Percentiles rank a stretch among this genome's conserved stretches.
Evolutionary conservation across 2,888 invertebrate genomes (phyloP).

Genomic region (Cacoxenus indagator): DNA sequence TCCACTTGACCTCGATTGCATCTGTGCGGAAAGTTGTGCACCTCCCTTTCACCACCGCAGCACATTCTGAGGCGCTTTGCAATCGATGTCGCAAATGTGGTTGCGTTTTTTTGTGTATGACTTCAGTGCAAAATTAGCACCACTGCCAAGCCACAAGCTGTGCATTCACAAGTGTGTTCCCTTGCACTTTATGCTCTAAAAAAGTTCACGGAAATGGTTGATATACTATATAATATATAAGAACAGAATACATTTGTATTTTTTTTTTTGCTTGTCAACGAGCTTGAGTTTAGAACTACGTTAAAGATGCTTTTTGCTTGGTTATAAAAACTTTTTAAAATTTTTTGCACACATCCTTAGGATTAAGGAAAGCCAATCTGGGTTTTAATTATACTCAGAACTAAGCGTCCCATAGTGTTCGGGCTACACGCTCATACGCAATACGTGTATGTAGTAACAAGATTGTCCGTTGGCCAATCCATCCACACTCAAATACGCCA

Average conservation of each 20-base stretch:
- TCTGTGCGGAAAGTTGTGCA: neutral
- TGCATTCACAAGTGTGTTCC: constrained; percentile 12
- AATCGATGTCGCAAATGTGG: neutral
- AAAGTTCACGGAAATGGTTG: neutral
- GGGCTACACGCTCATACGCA: neutral
- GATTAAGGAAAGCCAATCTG: neutral
- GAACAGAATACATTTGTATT: neutral
- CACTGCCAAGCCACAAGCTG: constrained; percentile 3
- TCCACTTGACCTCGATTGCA: constrained; percentile 7
- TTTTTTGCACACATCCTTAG: neutral
- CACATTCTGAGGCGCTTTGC: constrained; percentile 2
- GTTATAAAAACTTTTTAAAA: neutral
- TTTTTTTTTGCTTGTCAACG: too few relatives aligned
- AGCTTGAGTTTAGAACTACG: neutral
- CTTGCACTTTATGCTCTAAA: constrained; percentile 10
- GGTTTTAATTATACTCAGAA: constrained; percentile 9
- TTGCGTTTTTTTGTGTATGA: neutral
- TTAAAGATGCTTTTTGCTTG: constrained; percentile 7
- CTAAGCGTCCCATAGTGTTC: neutral
- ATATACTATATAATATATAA: neutral
- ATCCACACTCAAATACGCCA: constrained; percentile 5
- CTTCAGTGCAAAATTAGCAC: constrained; percentile 1
- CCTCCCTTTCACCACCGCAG: too few relatives aligned
- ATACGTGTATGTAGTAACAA: neutral
- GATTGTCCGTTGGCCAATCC: neutral